A percentile compares a stretch with the other conserved stretches of the same genome.
Conservation (phyloP, 1,140 invertebrate genomes). For the Pogonognathellus flavescens region DNA sequence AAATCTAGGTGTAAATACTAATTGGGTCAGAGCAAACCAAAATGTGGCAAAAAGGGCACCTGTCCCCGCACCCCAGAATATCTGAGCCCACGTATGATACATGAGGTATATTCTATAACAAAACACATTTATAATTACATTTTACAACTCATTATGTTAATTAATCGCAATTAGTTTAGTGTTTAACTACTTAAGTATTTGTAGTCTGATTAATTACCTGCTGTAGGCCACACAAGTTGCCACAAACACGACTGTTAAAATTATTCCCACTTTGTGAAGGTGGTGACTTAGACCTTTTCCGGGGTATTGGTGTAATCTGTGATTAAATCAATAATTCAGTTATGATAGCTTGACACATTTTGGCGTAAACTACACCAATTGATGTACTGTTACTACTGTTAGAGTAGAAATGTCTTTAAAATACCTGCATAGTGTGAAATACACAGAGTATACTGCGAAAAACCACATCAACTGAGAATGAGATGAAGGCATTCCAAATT, state of each 20-base stretch:
- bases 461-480: constrained; percentile 96
- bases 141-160: too few species aligned
- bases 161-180: too few species aligned
- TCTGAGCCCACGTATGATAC: constrained; percentile 88
- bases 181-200: too few species aligned
- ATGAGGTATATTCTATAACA: constrained; percentile 81
- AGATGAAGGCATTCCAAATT: constrained; percentile 95
- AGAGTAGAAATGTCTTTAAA: background rate
- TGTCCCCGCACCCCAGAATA: constrained; percentile 81
- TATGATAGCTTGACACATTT: background rate
- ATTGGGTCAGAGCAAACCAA: constrained; percentile 86
- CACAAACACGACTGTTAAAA: constrained; percentile 68
- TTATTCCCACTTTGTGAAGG: constrained; percentile 67
- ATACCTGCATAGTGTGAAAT: constrained; percentile 90
- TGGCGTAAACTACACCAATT: background rate
- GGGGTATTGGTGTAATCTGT: constrained; percentile 64
- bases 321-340: background rate
- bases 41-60: constrained; percentile 79
- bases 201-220: too few species aligned
- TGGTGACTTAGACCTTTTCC: constrained; percentile 58
- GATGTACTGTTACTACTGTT: constrained; percentile 69
- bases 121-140: too few species aligned
- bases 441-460: constrained; percentile 86
- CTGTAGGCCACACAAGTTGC: constrained; percentile 71
- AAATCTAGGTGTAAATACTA: constrained; percentile 86